Percentiles rank a stretch among this genome's conserved stretches.
phyloP scores from a whole-genome alignment of 1,140 invertebrate species.

The Nephila pilipes region DNA sequence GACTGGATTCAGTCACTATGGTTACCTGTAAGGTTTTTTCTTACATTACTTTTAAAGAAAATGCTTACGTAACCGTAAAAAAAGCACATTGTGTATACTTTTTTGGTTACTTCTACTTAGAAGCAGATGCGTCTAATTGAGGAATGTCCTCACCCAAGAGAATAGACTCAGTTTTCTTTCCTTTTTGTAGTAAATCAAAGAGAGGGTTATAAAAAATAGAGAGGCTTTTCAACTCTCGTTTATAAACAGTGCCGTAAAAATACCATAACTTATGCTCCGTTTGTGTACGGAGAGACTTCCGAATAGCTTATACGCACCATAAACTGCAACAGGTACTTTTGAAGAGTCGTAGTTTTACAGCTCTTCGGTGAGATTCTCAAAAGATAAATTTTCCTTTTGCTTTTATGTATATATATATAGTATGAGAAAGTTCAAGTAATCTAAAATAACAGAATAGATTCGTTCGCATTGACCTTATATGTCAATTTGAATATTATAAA shows the following conservation, averaged over 20 bases:
- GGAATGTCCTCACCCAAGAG: slow-evolving; percentile 18
- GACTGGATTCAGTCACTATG: slow-evolving; percentile 57
- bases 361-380: neutral
- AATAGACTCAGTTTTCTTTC: neutral
- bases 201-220: neutral
- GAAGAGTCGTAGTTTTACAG: slow-evolving; percentile 26
- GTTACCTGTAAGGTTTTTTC: neutral
- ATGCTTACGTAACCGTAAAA: slow-evolving; percentile 27
- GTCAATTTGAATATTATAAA: neutral
- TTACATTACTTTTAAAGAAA: neutral
- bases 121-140: slow-evolving; percentile 39
- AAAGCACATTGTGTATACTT: slow-evolving; percentile 19
- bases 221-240: slow-evolving; percentile 15
- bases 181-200: slow-evolving; percentile 31
- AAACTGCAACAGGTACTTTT: slow-evolving; percentile 41
- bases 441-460: neutral
- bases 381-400: neutral
- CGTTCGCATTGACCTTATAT: neutral
- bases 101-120: neutral
- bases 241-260: slow-evolving; percentile 29
- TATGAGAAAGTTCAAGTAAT: neutral
- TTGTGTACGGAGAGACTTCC: slow-evolving; percentile 1
- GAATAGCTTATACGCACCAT: slow-evolving; percentile 22
- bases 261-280: slow-evolving; percentile 27
- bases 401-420: neutral